Conservation (phyloP, 2,113 vertebrate species). For the Octodon degus region DNA sequence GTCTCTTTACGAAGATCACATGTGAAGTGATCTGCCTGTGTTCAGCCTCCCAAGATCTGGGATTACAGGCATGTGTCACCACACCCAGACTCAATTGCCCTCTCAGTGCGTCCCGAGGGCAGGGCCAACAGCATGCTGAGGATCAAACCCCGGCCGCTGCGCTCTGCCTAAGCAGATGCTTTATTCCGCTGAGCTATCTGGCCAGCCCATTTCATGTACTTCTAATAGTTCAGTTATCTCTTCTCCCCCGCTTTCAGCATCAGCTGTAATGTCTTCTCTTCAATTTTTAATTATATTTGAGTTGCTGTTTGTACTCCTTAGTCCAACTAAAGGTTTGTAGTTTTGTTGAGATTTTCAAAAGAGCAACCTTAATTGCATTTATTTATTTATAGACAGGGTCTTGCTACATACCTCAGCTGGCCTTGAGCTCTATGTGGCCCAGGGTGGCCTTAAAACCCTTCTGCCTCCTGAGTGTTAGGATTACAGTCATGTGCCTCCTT, state of each 20-base stretch:
- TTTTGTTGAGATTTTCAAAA: not conserved
- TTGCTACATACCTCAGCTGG: not conserved
- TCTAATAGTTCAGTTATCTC: not conserved
- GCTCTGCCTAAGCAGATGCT: too few relatives aligned
- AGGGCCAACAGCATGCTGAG: too few relatives aligned
- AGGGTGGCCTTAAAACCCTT: not conserved
- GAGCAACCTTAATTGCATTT: not conserved
- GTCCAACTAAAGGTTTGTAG: not conserved
- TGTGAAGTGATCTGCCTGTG: too few relatives aligned
- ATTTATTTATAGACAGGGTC: not conserved
- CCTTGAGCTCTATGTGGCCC: not conserved
- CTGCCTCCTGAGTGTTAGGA: not conserved
- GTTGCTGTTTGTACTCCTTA: not conserved
- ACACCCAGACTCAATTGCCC: too few relatives aligned
- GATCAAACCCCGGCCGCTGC: too few relatives aligned
- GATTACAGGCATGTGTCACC: too few relatives aligned
- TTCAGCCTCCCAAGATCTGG: too few relatives aligned
- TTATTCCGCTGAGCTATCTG: too few relatives aligned
- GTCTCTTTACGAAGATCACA: too few relatives aligned
- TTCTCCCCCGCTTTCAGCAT: not conserved
- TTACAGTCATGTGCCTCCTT: not conserved
- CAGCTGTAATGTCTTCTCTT: conserved; percentile 2
- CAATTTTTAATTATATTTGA: not conserved
- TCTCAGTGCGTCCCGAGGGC: too few relatives aligned
- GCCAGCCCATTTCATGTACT: not conserved